Evolutionary conservation across 2,888 invertebrate species (phyloP), one percentile per base, ranked within the genome.

Genomic region (Asteroscopus sphinx): DNA sequence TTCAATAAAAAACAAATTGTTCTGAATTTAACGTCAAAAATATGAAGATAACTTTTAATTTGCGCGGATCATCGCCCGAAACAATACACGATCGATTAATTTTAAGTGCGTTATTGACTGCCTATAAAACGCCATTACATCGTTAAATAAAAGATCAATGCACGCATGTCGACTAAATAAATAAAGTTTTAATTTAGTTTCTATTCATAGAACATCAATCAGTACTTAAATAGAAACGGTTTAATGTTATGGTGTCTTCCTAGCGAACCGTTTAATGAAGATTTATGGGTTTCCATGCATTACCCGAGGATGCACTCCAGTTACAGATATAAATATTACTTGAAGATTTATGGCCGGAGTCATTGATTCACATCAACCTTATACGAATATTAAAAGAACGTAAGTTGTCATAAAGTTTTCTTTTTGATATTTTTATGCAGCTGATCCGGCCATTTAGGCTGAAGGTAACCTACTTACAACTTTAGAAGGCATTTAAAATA

Each of bases 181-280:
- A 66, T 53, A 62, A 49, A 41, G 21, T 57, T 78, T 73, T 67
- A 51, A 69, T 68, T 67, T 68, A 54, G 26, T 51, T 68, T 77
- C 80, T 82, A 66, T 82, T 80, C 68, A 77, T 81, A 76, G 78
- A 77, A 73, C 80, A 80, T 83, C 80, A 85, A 83, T 83, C 81
- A 77, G 61, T 56, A 68, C 66, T 52, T 67, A 79, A 80, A 80
- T 80, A 77, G 73, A 76, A 73, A 68, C 45, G 35, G 66, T 67
- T 76, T 78, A 66, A 77, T 70, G 61, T 59, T 68, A 56, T 57
- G 59, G 65, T 53, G 36, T 58, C 61, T 54, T 53, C 55, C 37
- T 53, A 57, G 45, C 51, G 72, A 76, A 68, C 64, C 68, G 72
- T 69, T 81, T 79, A 79, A 83, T 81, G 58, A 75, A 76, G 78